A percentile compares a stretch with the other conserved stretches of the same genome.
These are phyloP conservation scores for Druon quercuslanigerum DNA, from an alignment of 1,140 invertebrate species.

Conservation along the genomic window DNA sequence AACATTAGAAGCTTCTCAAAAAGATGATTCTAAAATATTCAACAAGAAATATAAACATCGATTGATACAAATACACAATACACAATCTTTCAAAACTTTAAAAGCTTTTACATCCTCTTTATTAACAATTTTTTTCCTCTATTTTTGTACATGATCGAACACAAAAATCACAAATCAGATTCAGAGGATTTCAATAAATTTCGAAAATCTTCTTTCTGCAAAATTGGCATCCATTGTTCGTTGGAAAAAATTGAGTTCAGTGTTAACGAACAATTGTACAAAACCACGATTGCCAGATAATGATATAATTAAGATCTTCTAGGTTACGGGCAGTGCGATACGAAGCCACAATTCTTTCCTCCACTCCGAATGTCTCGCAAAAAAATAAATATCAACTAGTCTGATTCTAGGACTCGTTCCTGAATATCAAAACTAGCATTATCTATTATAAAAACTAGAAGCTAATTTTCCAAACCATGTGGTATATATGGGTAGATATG, in stretches of 20 bases:
- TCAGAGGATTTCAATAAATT: neutral
- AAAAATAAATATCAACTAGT: neutral
- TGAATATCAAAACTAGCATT: neutral
- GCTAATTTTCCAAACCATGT: neutral
- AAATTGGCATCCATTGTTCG: neutral
- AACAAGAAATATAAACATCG: conserved; percentile 1
- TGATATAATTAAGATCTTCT: neutral
- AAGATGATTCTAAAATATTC: conserved; percentile 5
- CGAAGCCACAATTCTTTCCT: neutral
- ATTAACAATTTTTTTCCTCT: neutral
- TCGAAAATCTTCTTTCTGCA: too few relatives aligned
- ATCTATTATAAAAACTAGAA: too few relatives aligned
- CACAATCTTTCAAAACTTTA: conserved; percentile 12
- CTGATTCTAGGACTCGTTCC: neutral
- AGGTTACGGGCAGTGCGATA: neutral
- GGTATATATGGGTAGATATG: too few relatives aligned
- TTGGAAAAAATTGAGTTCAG: neutral
- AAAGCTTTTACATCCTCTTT: neutral
- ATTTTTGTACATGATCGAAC: conserved; percentile 8
- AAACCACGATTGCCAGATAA: neutral
- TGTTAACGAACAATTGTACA: neutral
- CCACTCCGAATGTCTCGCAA: too few relatives aligned
- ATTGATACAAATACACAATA: conserved; percentile 17
- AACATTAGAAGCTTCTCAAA: neutral
- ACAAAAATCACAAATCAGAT: neutral